Evolutionary conservation across 2,113 vertebrate genomes (phyloP).

Genomic region (Hassar affinis): DNA sequence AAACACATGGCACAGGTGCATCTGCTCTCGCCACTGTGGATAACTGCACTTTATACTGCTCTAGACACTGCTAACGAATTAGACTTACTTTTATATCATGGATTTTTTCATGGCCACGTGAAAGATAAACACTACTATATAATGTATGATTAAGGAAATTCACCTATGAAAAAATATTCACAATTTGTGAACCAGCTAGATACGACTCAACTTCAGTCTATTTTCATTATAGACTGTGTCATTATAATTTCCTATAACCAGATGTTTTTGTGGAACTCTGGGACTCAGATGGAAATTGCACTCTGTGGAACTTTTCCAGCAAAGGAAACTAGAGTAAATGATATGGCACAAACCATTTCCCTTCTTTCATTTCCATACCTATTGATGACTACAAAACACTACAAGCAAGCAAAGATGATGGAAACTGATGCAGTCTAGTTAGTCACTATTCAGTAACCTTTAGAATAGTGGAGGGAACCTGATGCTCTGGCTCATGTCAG

Average conservation of each 20-base stretch:
- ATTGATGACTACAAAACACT: background rate
- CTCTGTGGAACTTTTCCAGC: constrained; percentile 15
- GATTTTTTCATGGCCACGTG: background rate
- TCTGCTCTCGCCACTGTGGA: constrained; percentile 30
- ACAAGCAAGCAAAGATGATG: background rate
- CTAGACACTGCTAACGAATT: background rate
- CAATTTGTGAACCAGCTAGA: background rate
- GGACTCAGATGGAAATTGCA: background rate
- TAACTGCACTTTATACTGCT: constrained; percentile 8
- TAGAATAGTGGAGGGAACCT: constrained; percentile 27
- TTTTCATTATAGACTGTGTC: background rate
- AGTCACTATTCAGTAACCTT: constrained; percentile 38
- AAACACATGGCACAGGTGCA: constrained; percentile 48
- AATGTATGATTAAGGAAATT: background rate
- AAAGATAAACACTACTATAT: constrained; percentile 2
- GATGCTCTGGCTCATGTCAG: constrained; percentile 57
- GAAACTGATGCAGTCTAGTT: constrained; percentile 16
- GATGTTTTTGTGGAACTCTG: background rate
- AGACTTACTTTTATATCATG: background rate
- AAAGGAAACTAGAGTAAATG: background rate
- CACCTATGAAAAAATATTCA: background rate
- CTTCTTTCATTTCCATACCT: background rate
- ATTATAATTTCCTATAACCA: background rate
- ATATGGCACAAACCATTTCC: constrained; percentile 17
- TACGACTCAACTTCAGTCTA: background rate